A percentile compares a stretch with the other conserved stretches of the same genome.
Conservation (phyloP, 2,888 invertebrate genomes). For the Latrodectus hesperus region DNA sequence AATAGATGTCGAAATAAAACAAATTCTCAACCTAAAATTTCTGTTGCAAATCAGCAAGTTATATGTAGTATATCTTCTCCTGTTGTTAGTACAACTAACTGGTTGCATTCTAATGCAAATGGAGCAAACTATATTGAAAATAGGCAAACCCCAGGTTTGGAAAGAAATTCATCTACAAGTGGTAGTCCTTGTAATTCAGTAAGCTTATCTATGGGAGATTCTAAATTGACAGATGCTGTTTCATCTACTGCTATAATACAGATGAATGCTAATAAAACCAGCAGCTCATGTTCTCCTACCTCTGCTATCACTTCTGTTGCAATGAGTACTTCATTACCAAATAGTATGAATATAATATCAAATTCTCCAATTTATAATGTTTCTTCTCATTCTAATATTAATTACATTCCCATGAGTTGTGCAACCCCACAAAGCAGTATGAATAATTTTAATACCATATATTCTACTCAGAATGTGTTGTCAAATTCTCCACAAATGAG, state of each 20-base stretch:
- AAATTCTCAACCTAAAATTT: constrained; percentile 16
- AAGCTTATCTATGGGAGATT: constrained; percentile 24
- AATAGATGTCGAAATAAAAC: constrained; percentile 40
- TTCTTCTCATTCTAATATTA: constrained; percentile 54
- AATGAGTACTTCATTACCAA: constrained; percentile 34
- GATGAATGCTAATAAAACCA: constrained; percentile 17
- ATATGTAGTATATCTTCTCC: constrained; percentile 23
- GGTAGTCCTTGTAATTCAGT: constrained; percentile 21
- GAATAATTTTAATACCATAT: constrained; percentile 38
- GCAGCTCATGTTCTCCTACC: constrained; percentile 20
- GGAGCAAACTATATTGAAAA: constrained; percentile 9
- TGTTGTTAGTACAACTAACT: constrained; percentile 20
- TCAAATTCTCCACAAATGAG: constrained; percentile 46
- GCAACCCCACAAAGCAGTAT: constrained; percentile 43
- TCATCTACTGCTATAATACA: constrained; percentile 18
- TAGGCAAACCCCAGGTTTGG: not conserved
- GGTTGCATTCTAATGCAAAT: constrained; percentile 6
- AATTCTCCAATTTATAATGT: constrained; percentile 35
- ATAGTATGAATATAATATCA: constrained; percentile 34
- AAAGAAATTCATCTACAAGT: constrained; percentile 19
- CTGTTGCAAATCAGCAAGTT: constrained; percentile 21
- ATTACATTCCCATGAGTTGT: constrained; percentile 57
- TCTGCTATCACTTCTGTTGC: constrained; percentile 36
- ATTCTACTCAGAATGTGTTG: constrained; percentile 41
- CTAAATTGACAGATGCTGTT: constrained; percentile 19